Evolutionary conservation across 2,113 vertebrate species (phyloP).

Genomic region (Dipodomys merriami): DNA sequence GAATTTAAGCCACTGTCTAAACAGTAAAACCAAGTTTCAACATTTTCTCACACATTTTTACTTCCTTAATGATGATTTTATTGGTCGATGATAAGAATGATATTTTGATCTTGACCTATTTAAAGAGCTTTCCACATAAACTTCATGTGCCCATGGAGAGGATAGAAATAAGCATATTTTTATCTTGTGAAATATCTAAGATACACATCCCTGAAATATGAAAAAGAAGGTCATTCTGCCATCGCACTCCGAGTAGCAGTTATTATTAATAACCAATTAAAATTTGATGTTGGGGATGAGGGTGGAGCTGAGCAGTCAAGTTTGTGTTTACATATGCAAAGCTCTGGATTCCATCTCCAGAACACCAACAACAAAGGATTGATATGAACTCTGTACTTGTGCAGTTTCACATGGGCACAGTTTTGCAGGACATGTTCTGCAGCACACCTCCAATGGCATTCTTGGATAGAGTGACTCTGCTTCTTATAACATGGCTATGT

Average conservation of each 20-base stretch:
- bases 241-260: neutral
- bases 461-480: slow-evolving; percentile 2
- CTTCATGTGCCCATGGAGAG: neutral
- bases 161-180: neutral
- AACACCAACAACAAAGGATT: neutral
- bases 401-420: neutral
- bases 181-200: neutral
- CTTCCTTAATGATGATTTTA: neutral
- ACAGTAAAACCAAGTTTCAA: neutral
- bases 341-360: neutral
- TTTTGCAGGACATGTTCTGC: no score
- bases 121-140: neutral
- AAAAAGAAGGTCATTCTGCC: neutral
- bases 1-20: neutral
- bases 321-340: neutral
- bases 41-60: neutral
- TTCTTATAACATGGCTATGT: neutral
- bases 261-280: neutral
- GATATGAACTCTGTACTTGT: neutral
- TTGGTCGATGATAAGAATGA: neutral
- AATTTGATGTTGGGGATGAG: neutral
- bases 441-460: neutral
- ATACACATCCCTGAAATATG: neutral
- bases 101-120: neutral
- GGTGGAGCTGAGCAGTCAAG: neutral